Conservation (phyloP, 2,888 invertebrate genomes). For the Andrena dorsata region DNA sequence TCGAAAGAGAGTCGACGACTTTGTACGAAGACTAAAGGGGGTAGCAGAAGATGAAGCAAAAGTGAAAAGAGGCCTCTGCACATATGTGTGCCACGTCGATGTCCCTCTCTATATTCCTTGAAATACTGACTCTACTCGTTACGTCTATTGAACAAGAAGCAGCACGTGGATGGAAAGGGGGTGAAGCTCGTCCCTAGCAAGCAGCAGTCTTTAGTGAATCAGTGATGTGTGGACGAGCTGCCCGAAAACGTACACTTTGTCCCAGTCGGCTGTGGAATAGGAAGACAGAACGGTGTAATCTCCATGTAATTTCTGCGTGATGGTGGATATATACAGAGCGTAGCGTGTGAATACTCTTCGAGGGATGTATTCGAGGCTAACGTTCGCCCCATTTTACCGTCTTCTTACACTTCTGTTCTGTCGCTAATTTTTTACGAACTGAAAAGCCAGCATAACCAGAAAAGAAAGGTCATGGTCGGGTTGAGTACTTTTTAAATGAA, state of each 20-base stretch:
- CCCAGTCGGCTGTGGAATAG: constrained; percentile 19
- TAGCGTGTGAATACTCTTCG: too few species aligned
- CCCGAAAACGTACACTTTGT: constrained; percentile 23
- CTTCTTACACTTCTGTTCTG: too few species aligned
- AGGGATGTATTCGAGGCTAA: too few species aligned
- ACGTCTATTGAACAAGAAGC: constrained; percentile 15
- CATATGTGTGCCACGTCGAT: constrained; percentile 15
- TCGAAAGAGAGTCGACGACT: constrained; percentile 33
- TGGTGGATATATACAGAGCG: too few species aligned
- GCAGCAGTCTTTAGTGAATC: constrained; percentile 43
- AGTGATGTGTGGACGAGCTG: constrained; percentile 46
- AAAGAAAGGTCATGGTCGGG: too few species aligned
- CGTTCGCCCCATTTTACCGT: too few species aligned
- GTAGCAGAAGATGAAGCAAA: constrained; percentile 34
- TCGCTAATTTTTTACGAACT: too few species aligned
- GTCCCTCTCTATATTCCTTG: constrained; percentile 34
- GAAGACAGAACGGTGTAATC: constrained; percentile 23
- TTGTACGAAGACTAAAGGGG: constrained; percentile 4
- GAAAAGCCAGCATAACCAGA: too few species aligned
- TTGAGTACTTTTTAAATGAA: too few species aligned
- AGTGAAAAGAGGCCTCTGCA: constrained; percentile 34
- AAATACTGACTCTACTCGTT: constrained; percentile 48
- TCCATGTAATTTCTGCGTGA: too few species aligned
- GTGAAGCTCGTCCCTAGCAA: not conserved
- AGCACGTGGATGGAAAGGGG: constrained; percentile 18